These are phyloP conservation scores for Nasonia giraulti DNA, from an alignment of 1,140 invertebrate genomes.

Conservation along the genomic window DNA sequence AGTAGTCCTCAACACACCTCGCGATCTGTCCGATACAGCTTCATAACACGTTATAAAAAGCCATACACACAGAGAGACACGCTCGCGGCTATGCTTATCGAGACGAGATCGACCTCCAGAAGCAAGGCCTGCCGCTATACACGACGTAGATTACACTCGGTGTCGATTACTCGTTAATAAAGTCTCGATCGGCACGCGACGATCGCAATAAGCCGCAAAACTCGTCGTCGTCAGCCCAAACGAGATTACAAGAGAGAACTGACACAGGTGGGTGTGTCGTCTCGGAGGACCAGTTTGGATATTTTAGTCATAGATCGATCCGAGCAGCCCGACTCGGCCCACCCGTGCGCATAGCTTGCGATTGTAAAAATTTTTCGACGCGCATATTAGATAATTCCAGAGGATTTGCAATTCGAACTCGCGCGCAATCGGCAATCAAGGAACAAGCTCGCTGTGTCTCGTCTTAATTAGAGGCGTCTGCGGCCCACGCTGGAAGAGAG, in stretches of 20 bases:
- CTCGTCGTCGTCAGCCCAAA: neutral
- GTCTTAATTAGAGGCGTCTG: conserved; percentile 32
- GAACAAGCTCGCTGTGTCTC: too few relatives aligned
- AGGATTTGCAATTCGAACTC: neutral
- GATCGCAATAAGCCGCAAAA: neutral
- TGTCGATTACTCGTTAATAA: too few relatives aligned
- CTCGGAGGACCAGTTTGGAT: conserved; percentile 57
- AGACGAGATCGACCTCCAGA: neutral
- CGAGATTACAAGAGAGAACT: conserved; percentile 40
- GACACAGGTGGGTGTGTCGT: conserved; percentile 55
- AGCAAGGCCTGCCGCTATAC: neutral
- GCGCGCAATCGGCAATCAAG: too few relatives aligned
- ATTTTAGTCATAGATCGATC: neutral
- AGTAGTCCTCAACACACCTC: too few relatives aligned
- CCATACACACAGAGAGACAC: neutral
- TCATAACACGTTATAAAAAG: neutral
- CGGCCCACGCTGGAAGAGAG: conserved; percentile 31
- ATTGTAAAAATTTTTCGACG: neutral
- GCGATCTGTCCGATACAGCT: neutral
- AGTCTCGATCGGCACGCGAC: neutral
- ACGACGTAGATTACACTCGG: neutral
- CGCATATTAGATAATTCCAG: neutral
- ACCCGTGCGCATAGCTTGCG: neutral
- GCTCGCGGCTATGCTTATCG: neutral
- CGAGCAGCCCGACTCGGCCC: neutral